A percentile compares a stretch with the other conserved stretches of the same genome.
phyloP scores from a whole-genome alignment of 1,140 invertebrate genomes.

The Drosophila leontia region DNA sequence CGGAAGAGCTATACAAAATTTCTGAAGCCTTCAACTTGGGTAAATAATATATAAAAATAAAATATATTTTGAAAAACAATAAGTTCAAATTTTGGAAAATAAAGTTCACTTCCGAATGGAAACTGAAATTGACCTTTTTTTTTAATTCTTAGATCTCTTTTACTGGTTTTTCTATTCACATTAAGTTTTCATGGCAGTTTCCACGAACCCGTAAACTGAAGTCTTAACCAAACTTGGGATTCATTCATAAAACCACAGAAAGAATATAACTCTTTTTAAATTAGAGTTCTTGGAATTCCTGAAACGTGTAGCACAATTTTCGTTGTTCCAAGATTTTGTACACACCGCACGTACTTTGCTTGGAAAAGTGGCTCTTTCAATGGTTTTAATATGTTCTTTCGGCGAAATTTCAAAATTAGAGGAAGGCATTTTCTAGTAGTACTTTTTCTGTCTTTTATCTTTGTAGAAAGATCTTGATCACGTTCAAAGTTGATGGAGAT shows the following conservation, averaged over 20 bases:
- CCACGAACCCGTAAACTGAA: constrained; percentile 46
- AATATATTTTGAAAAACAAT: too few species aligned
- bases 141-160: constrained; percentile 65
- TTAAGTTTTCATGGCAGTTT: constrained; percentile 43
- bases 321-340: constrained; percentile 22
- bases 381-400: constrained; percentile 51
- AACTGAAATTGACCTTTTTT: neutral
- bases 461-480: constrained; percentile 56
- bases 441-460: constrained; percentile 41
- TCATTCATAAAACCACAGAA: constrained; percentile 67
- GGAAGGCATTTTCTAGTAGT: constrained; percentile 54
- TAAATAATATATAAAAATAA: too few species aligned
- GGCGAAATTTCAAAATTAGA: constrained; percentile 57
- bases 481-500: constrained; percentile 33
- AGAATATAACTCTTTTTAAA: constrained; percentile 68
- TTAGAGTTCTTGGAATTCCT: constrained; percentile 59
- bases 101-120: neutral
- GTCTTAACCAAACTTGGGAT: constrained; percentile 13
- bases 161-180: constrained; percentile 42
- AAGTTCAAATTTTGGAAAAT: too few species aligned
- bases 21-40: neutral
- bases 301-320: constrained; percentile 65
- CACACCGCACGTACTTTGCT: constrained; percentile 60
- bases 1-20: constrained; percentile 32
- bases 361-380: constrained; percentile 56